A percentile compares a stretch with the other conserved stretches of the same genome.
Conservation (phyloP, 2,113 vertebrate species). For the Copsychus sechellarum region DNA sequence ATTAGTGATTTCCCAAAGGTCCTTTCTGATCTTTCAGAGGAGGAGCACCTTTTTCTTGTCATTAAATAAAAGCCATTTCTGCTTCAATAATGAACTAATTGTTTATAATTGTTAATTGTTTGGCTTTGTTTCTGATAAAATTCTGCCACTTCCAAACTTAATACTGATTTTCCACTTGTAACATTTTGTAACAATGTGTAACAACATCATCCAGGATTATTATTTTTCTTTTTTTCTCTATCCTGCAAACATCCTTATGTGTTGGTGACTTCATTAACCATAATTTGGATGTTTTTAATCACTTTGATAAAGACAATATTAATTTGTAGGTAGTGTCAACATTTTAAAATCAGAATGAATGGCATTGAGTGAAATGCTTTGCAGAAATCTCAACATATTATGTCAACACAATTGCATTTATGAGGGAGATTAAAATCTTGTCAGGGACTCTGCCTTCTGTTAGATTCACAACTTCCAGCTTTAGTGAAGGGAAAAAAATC, state of each 20-base stretch:
- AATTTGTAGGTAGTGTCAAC: not conserved
- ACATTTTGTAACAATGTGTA: not conserved
- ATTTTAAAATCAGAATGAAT: not conserved
- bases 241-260: not conserved
- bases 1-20: not conserved
- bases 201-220: not conserved
- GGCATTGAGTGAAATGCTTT: not conserved
- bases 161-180: not conserved
- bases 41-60: not conserved
- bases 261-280: not conserved
- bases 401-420: not conserved
- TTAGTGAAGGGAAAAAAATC: not conserved
- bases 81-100: not conserved
- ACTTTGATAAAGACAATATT: not conserved
- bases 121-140: not conserved
- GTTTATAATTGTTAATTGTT: not conserved
- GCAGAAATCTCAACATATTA: not conserved
- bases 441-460: not conserved
- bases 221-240: not conserved
- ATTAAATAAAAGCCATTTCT: not conserved
- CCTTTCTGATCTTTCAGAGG: not conserved
- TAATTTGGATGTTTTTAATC: not conserved
- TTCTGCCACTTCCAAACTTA: not conserved
- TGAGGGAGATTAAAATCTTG: not conserved
- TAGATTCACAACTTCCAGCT: not conserved